Evolutionary conservation across 2,888 invertebrate genomes (phyloP).

Genomic region (Cheilosia vulpina): DNA sequence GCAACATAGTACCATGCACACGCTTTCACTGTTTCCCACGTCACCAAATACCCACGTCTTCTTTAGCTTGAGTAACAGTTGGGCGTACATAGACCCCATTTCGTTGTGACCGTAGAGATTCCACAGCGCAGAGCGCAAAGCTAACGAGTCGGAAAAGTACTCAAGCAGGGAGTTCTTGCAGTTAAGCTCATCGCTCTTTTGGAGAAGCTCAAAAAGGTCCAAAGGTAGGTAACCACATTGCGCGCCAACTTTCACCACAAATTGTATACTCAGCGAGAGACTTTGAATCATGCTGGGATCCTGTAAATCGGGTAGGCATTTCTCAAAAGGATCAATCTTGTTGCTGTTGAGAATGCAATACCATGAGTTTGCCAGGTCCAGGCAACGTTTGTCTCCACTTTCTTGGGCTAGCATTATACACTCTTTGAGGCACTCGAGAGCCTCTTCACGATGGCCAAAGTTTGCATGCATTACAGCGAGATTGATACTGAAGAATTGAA

Average conservation of each 20-base stretch:
- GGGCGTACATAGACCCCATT: conserved; percentile 91
- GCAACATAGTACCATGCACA: conserved; percentile 89
- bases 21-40: conserved; percentile 87
- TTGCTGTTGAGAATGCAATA: conserved; percentile 86
- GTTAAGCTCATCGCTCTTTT: conserved; percentile 93
- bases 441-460: conserved; percentile 89
- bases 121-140: conserved; percentile 94
- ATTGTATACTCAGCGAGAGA: conserved; percentile 89
- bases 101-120: conserved; percentile 94
- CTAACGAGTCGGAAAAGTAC: conserved; percentile 90
- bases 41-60: conserved; percentile 84
- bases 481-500: conserved; percentile 95
- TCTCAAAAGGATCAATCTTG: conserved; percentile 87
- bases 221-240: conserved; percentile 81
- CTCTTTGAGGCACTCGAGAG: conserved; percentile 92
- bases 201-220: conserved; percentile 87
- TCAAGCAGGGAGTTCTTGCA: conserved; percentile 93
- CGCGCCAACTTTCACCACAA: conserved; percentile 91
- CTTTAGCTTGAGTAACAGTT: conserved; percentile 90
- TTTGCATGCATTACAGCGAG: conserved; percentile 94
- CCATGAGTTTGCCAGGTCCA: conserved; percentile 94
- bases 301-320: conserved; percentile 88
- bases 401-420: conserved; percentile 95
- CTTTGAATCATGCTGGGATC: conserved; percentile 89
- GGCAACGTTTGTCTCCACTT: conserved; percentile 92